Evolutionary conservation across 2,113 vertebrate species (phyloP).

Genomic region (Ploceus nigricollis): DNA sequence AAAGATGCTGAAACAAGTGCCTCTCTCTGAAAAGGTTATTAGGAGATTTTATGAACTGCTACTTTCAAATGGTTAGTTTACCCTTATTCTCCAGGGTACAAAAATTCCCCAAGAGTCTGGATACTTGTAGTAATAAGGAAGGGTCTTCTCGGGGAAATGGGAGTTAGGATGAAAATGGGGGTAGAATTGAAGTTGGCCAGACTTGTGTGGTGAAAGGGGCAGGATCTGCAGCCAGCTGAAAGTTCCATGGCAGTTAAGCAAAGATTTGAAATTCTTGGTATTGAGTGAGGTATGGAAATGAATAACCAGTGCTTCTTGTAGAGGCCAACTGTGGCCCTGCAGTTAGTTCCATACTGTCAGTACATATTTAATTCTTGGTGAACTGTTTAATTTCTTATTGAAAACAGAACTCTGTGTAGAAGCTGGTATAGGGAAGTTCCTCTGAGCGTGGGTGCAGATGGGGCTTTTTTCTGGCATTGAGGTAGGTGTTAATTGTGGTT

Average conservation of each 20-base stretch:
- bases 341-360: slow-evolving; percentile 16
- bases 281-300: slow-evolving; percentile 34
- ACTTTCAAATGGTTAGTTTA: slow-evolving; percentile 5
- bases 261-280: neutral
- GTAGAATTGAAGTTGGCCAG: neutral
- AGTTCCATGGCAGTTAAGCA: neutral
- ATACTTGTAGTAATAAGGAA: neutral
- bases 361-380: neutral
- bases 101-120: neutral
- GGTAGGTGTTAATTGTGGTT: slow-evolving; percentile 48
- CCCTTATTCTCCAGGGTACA: neutral
- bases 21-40: neutral
- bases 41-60: slow-evolving; percentile 52
- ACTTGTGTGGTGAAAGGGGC: neutral
- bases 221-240: slow-evolving; percentile 2
- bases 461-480: slow-evolving; percentile 37
- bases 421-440: slow-evolving; percentile 34
- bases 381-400: slow-evolving; percentile 10
- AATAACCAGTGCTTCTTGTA: neutral
- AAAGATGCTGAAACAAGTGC: slow-evolving; percentile 28
- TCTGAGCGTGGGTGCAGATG: slow-evolving; percentile 30
- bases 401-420: slow-evolving; percentile 32
- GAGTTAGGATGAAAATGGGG: neutral
- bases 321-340: neutral
- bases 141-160: neutral